Percentiles rank a stretch among this genome's conserved stretches.
These are phyloP conservation scores for Dyspetes luteomarginatus DNA, from an alignment of 2,888 invertebrate genomes.

Conservation along the genomic window DNA sequence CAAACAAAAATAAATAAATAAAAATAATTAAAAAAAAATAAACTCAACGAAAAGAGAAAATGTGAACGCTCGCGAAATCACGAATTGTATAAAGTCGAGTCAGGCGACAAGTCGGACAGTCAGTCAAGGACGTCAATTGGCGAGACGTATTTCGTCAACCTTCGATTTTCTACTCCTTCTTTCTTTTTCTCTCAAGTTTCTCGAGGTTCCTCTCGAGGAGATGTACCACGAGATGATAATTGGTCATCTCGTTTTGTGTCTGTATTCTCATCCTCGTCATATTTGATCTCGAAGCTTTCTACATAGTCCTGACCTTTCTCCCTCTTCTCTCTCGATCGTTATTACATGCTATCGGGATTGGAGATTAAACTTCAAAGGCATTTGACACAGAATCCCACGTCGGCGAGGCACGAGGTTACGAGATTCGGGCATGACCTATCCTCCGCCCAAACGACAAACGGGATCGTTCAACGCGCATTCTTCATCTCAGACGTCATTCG, in stretches of 20 bases:
- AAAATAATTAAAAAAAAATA: slow-evolving; percentile 11
- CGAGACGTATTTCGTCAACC: slow-evolving; percentile 65
- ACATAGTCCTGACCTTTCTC: too few species aligned
- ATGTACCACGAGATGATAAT: slow-evolving; percentile 49
- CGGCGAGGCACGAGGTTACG: too few species aligned
- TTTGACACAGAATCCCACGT: slow-evolving; percentile 15
- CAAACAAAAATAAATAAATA: neutral
- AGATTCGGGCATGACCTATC: too few species aligned
- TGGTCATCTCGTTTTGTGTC: slow-evolving; percentile 35
- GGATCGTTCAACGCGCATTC: too few species aligned
- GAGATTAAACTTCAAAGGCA: slow-evolving; percentile 11
- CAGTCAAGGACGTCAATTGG: slow-evolving; percentile 66
- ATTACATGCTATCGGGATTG: slow-evolving; percentile 5
- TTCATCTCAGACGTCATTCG: too few species aligned
- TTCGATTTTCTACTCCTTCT: slow-evolving; percentile 60
- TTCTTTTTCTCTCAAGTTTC: slow-evolving; percentile 27
- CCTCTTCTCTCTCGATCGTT: too few species aligned
- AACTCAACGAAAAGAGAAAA: slow-evolving; percentile 1
- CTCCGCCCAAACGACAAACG: too few species aligned
- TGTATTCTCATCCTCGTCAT: slow-evolving; percentile 14
- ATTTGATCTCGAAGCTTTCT: slow-evolving; percentile 19
- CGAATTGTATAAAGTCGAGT: slow-evolving; percentile 36
- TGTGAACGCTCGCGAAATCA: slow-evolving; percentile 29
- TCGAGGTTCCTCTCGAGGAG: slow-evolving; percentile 30
- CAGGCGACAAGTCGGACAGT: slow-evolving; percentile 46